These are phyloP conservation scores for Anoplophora glabripennis DNA, from an alignment of 1,140 invertebrate species.

Conservation along the genomic window DNA sequence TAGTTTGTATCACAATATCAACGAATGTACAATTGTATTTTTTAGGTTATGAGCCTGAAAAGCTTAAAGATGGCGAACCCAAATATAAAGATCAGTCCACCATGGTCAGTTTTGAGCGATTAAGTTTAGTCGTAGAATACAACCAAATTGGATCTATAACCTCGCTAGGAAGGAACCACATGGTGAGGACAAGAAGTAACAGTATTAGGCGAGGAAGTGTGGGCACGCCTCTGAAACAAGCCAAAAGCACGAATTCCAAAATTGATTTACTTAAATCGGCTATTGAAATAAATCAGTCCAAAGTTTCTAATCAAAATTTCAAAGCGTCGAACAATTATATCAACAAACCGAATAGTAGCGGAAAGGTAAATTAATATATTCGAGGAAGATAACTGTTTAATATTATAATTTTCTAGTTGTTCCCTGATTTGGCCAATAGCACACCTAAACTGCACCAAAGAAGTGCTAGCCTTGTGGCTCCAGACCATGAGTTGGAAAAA, in stretches of 20 bases:
- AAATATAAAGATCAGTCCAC: conserved; percentile 62
- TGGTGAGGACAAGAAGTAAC: conserved; percentile 47
- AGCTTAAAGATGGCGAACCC: conserved; percentile 47
- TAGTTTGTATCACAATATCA: background rate
- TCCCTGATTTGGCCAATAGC: conserved; percentile 21
- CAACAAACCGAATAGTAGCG: conserved; percentile 16
- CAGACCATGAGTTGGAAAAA: conserved; percentile 26
- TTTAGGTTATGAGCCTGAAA: conserved; percentile 43
- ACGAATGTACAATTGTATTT: conserved; percentile 1
- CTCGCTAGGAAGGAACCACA: conserved; percentile 59
- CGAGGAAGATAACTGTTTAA: background rate
- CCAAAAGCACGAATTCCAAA: conserved; percentile 59
- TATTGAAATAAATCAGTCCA: conserved; percentile 58
- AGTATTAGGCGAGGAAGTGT: conserved; percentile 54
- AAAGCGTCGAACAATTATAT: conserved; percentile 9
- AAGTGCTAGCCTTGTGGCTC: conserved; percentile 28
- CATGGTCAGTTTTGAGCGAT: conserved; percentile 63
- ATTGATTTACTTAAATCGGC: conserved; percentile 63
- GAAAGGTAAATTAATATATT: conserved; percentile 13
- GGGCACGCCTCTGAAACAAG: conserved; percentile 29
- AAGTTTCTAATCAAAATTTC: conserved; percentile 29
- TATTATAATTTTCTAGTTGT: conserved; percentile 22
- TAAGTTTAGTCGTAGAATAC: conserved; percentile 69
- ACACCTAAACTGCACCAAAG: conserved; percentile 25
- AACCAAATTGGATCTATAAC: conserved; percentile 70